Base-by-base conservation (phyloP, 2,888 invertebrate genomes). In the Tenthredo scrophulariae region DNA sequence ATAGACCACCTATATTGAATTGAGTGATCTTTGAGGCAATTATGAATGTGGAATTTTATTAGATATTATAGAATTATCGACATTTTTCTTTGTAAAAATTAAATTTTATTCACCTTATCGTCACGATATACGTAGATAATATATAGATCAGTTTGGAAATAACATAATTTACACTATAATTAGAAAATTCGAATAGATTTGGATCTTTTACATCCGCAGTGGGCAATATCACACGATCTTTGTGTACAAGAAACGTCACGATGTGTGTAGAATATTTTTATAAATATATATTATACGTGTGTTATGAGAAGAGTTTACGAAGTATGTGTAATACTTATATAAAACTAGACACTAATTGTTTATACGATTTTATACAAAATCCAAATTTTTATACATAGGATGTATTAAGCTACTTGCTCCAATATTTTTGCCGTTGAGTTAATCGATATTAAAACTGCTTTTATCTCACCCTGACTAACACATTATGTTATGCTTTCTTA, bases 391-490 rank as follows among this genome's bases (percentile, higher is more conserved):
- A 40, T 15, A 10, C 15, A 67, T 67, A 67, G 29, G 43, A 22
- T 72, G n/a, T 74, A 74, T 37, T 37, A 7, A 37, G 74, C 74
- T 13, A n/a, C 37, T n/a, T 37, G 72, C 22, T 37, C 40, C 22
- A 6, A 33, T 72, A 40, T 70, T 5, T 70, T 1, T 33, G n/a
- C 18, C 37, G 37, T 37, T 37, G 15, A 22, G 37, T 62, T 80
- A 29, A 54, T 80, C 40, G 5, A 62, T 62, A 33, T 62, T 80
- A 37, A 62, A 80, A 80, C 40, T 62, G 37, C 58, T 62, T 80
- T 62, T 58, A 80, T 80, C 80, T 80, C 58, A 62, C 40, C 40
- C 80, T 54, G 15, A 62, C 80, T 62, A 80, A 80, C 54, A 54
- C 54, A 26, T 40, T 74, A 74, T 77, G 7, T 50, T 26, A 33